A percentile compares a stretch with the other conserved stretches of the same genome.
Evolutionary conservation across 1,140 invertebrate genomes (phyloP).

Genomic region (Rhagoletis zephyria): DNA sequence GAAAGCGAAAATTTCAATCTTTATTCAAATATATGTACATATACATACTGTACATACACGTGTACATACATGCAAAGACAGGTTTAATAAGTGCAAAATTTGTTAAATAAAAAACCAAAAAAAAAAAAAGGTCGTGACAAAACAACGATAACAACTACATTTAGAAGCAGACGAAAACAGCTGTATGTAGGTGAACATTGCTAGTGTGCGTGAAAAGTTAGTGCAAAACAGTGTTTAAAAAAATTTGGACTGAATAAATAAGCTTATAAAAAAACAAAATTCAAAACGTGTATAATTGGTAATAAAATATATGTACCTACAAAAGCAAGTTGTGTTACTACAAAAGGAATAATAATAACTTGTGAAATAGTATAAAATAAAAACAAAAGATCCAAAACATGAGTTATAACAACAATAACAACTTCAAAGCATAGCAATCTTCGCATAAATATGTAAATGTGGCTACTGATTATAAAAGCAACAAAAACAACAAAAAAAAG

Average conservation of each 20-base stretch:
- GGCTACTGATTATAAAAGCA: not conserved
- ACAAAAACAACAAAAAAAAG: not conserved
- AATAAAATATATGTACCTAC: not conserved
- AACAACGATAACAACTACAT: constrained; percentile 31
- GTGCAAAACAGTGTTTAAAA: constrained; percentile 10
- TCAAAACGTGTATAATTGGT: not conserved
- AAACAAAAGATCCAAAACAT: not conserved
- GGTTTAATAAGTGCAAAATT: not conserved
- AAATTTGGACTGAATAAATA: not conserved
- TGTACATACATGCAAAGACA: not conserved
- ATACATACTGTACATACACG: not conserved
- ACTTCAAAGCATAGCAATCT: not conserved
- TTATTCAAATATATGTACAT: not conserved
- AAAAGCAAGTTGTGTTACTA: not conserved
- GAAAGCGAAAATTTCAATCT: not conserved
- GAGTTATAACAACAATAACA: not conserved
- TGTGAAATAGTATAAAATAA: not conserved
- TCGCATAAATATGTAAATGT: not conserved
- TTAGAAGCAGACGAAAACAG: not conserved
- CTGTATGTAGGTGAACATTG: constrained; percentile 1
- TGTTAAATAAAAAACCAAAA: not conserved
- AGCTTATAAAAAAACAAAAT: not conserved
- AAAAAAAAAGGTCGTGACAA: not conserved
- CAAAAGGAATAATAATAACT: not conserved
- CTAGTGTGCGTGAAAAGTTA: not conserved